phyloP scores from a whole-genome alignment of 2,888 invertebrate species.

The Cheilosia soror region DNA sequence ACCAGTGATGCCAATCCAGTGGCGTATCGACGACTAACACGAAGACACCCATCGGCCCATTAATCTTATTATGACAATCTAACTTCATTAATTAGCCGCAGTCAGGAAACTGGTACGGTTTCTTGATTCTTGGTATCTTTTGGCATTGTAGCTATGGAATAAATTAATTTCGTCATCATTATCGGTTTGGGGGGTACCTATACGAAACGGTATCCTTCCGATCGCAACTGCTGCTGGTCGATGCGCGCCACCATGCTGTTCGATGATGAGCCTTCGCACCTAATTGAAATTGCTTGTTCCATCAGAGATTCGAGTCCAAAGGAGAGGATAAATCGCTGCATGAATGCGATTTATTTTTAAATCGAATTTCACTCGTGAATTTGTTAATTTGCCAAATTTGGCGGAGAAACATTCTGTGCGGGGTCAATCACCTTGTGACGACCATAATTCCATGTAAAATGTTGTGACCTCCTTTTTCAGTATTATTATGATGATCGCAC shows the following conservation, averaged over 20 bases:
- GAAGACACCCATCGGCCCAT: slow-evolving; percentile 3
- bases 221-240: slow-evolving; percentile 6
- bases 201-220: slow-evolving; percentile 36
- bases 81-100: slow-evolving; percentile 65
- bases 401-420: background rate
- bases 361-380: slow-evolving; percentile 51
- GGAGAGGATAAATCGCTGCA: slow-evolving; percentile 34
- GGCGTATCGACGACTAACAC: background rate
- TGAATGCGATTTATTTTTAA: slow-evolving; percentile 70
- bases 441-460: slow-evolving; percentile 56
- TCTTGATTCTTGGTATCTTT: slow-evolving; percentile 7
- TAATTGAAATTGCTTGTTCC: slow-evolving; percentile 74
- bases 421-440: slow-evolving; percentile 52
- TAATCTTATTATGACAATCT: slow-evolving; percentile 72
- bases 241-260: slow-evolving; percentile 26
- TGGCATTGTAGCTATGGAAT: slow-evolving; percentile 42
- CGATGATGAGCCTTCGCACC: slow-evolving; percentile 66
- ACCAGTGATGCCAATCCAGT: slow-evolving; percentile 2
- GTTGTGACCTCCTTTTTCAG: slow-evolving; percentile 65
- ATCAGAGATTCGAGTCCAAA: slow-evolving; percentile 9
- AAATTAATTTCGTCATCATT: slow-evolving; percentile 68
- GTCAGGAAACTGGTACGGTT: slow-evolving; percentile 41
- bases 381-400: slow-evolving; percentile 64
- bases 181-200: slow-evolving; percentile 30
- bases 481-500: slow-evolving; percentile 4